phyloP scores from a whole-genome alignment of 2,797 vertebrate species.

The Heteromormyrus szaboi region DNA sequence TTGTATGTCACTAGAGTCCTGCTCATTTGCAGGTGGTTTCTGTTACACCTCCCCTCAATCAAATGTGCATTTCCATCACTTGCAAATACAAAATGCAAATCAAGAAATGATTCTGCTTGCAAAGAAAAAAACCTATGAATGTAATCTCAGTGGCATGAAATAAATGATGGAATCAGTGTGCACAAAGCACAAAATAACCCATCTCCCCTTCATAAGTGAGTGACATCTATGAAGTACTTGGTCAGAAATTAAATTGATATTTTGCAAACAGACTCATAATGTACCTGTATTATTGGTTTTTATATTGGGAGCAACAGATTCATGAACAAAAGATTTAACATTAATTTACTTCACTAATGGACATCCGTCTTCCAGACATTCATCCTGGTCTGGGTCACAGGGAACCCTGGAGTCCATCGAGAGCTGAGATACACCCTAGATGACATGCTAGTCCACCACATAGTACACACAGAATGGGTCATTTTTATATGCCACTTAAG shows the following conservation, averaged over 20 bases:
- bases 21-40: conserved; percentile 52
- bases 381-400: neutral
- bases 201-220: neutral
- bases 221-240: neutral
- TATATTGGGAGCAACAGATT: neutral
- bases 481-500: neutral
- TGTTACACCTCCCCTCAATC: conserved; percentile 29
- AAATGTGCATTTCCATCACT: neutral
- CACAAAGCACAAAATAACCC: neutral
- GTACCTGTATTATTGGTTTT: neutral
- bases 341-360: neutral
- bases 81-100: neutral
- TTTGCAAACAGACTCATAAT: neutral
- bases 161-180: neutral
- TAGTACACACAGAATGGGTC: neutral
- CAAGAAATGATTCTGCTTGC: neutral
- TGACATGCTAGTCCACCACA: neutral
- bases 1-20: conserved; percentile 37
- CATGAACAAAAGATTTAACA: neutral
- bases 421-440: neutral
- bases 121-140: neutral
- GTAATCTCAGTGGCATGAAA: neutral
- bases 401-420: neutral
- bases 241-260: neutral
- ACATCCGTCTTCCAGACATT: neutral